These are phyloP conservation scores for Rhagonycha lutea DNA, from an alignment of 2,888 invertebrate genomes.

Conservation along the genomic window DNA sequence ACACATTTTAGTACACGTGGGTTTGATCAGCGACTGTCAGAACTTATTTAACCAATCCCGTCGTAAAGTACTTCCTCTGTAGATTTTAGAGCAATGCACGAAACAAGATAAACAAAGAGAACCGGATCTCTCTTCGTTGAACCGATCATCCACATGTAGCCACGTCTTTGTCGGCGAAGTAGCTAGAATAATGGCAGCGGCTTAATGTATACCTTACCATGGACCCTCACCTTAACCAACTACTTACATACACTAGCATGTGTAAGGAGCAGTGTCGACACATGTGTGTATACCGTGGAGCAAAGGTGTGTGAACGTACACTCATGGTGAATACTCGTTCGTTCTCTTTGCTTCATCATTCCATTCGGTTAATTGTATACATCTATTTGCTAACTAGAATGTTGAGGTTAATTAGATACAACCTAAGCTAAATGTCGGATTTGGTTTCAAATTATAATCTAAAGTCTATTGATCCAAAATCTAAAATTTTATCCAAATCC, in stretches of 20 bases:
- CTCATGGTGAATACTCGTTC: constrained; percentile 35
- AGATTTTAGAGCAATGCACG: constrained; percentile 54
- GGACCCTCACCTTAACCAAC: constrained; percentile 52
- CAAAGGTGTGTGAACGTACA: constrained; percentile 54
- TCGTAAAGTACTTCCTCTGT: constrained; percentile 48
- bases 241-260: constrained; percentile 54
- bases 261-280: constrained; percentile 56
- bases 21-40: constrained; percentile 43
- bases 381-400: constrained; percentile 43
- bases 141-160: constrained; percentile 36
- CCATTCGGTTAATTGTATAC: constrained; percentile 39
- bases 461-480: background rate
- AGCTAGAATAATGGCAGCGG: constrained; percentile 54
- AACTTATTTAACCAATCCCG: constrained; percentile 39
- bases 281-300: constrained; percentile 45
- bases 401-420: constrained; percentile 24
- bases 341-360: constrained; percentile 33
- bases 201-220: constrained; percentile 50
- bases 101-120: constrained; percentile 48
- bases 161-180: constrained; percentile 50
- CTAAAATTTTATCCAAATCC: background rate
- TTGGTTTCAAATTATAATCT: background rate
- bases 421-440: constrained; percentile 1
- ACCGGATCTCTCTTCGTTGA: constrained; percentile 14
- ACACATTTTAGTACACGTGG: constrained; percentile 51